Evolutionary conservation across 2,797 vertebrate genomes (phyloP).

Genomic region (Heliangelus exortis): DNA sequence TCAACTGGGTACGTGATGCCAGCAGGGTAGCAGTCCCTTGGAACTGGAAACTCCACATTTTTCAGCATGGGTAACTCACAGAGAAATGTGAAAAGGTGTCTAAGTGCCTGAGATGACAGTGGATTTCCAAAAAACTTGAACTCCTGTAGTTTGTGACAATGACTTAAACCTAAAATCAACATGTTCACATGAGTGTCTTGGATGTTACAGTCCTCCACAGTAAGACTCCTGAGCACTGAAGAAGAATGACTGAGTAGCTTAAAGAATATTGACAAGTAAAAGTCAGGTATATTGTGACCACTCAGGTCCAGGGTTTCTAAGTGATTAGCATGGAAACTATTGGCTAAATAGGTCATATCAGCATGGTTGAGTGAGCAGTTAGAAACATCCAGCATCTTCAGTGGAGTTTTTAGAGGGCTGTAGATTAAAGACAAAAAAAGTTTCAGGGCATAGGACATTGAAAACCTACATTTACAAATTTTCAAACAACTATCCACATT

Average conservation of each 20-base stretch:
- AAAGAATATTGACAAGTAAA: constrained; percentile 84
- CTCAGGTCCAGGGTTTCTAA: constrained; percentile 90
- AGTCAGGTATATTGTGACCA: constrained; percentile 84
- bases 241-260: constrained; percentile 88
- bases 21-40: constrained; percentile 90
- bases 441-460: neutral
- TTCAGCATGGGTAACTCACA: constrained; percentile 81
- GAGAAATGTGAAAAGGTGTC: constrained; percentile 82
- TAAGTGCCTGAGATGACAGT: constrained; percentile 82
- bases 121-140: constrained; percentile 93
- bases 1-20: constrained; percentile 87
- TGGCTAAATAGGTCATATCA: constrained; percentile 93
- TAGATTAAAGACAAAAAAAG: neutral
- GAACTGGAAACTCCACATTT: constrained; percentile 90
- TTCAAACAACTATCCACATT: neutral
- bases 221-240: constrained; percentile 80
- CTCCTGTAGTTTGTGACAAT: constrained; percentile 84
- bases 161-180: constrained; percentile 78
- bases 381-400: constrained; percentile 88
- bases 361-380: constrained; percentile 87
- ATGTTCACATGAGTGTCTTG: constrained; percentile 82
- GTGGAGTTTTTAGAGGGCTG: constrained; percentile 89
- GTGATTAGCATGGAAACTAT: constrained; percentile 86
- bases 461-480: neutral
- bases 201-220: constrained; percentile 90